Evolutionary conservation across 2,888 invertebrate species (phyloP).

Genomic region (Drosophila testacea): DNA sequence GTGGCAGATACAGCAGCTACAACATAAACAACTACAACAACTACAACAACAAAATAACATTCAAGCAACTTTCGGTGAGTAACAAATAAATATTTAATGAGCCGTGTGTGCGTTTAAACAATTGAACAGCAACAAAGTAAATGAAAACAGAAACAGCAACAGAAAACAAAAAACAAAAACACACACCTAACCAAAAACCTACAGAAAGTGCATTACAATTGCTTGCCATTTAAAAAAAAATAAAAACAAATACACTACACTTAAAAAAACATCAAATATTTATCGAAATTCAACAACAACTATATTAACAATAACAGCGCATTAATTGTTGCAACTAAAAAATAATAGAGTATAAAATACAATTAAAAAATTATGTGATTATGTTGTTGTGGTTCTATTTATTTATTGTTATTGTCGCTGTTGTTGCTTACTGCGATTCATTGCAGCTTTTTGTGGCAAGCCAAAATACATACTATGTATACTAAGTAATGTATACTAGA

Average conservation of each 20-base stretch:
- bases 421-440: conserved; percentile 7
- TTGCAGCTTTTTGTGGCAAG: neutral
- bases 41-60: conserved; percentile 6
- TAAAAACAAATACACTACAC: conserved; percentile 2
- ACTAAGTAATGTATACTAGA: neutral
- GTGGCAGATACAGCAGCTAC: conserved; percentile 42
- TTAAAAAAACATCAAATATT: neutral
- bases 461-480: neutral
- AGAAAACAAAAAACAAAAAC: neutral
- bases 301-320: conserved; percentile 9
- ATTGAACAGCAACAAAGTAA: conserved; percentile 47
- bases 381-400: conserved; percentile 7
- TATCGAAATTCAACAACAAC: conserved; percentile 4
- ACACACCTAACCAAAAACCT: conserved; percentile 20
- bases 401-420: neutral
- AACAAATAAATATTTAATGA: conserved; percentile 71
- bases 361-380: conserved; percentile 20
- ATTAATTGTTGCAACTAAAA: conserved; percentile 25
- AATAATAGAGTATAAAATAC: neutral
- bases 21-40: conserved; percentile 25
- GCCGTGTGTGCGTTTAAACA: conserved; percentile 51
- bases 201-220: conserved; percentile 31
- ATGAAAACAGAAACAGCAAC: conserved; percentile 4
- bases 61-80: conserved; percentile 62
- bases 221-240: conserved; percentile 4